These are phyloP conservation scores for Cettia cetti DNA, from an alignment of 2,113 vertebrate genomes.

Conservation along the genomic window DNA sequence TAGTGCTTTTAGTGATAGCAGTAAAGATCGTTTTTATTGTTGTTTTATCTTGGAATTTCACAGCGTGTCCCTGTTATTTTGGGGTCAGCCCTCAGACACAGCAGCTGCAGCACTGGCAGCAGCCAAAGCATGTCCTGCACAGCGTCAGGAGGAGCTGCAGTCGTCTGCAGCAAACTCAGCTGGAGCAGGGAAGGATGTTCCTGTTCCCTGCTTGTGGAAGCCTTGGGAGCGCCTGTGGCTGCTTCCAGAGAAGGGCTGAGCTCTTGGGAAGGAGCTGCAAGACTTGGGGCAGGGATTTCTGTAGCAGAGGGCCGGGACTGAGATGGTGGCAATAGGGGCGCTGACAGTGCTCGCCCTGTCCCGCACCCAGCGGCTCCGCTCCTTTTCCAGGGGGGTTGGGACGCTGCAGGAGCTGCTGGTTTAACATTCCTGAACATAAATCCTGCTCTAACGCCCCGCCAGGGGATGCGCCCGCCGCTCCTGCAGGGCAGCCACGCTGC, in stretches of 20 bases:
- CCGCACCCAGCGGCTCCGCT: neutral
- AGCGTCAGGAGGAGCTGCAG: rapidly evolving
- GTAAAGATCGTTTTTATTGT: neutral
- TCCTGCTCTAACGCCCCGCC: neutral
- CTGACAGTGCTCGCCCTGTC: rapidly evolving
- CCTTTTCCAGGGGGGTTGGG: rapidly evolving
- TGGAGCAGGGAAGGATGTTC: neutral
- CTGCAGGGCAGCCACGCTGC: neutral
- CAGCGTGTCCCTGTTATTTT: neutral
- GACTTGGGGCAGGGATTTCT: neutral
- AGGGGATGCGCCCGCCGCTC: neutral
- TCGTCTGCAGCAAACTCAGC: neutral
- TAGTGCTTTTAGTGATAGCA: constrained; percentile 13
- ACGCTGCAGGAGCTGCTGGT: neutral
- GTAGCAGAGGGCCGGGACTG: neutral
- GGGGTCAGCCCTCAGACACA: neutral
- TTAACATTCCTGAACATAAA: neutral
- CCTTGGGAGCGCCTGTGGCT: neutral
- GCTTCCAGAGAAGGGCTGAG: neutral
- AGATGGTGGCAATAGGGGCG: rapidly evolving
- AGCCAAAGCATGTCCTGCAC: neutral
- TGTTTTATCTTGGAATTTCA: neutral
- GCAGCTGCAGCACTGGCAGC: neutral
- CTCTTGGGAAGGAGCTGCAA: neutral
- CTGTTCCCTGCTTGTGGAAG: rapidly evolving